Evolutionary conservation across 2,113 vertebrate genomes (phyloP).

Genomic region (Hyla sarda): DNA sequence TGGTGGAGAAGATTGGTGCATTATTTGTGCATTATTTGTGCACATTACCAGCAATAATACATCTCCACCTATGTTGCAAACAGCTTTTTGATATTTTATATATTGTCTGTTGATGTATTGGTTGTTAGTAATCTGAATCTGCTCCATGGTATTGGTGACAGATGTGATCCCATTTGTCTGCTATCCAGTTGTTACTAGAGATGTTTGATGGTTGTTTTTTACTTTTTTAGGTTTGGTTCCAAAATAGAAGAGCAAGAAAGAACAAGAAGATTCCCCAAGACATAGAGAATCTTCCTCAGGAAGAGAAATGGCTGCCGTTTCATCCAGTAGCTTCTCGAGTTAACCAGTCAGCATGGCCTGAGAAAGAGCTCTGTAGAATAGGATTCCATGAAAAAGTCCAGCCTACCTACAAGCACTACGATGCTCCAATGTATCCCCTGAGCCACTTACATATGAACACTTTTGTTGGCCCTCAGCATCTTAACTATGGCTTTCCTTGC

Average conservation of each 20-base stretch:
- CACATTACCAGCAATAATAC: no score
- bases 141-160: not conserved
- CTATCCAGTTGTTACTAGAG: no score
- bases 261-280: conserved; percentile 36
- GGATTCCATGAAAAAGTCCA: not conserved
- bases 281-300: not conserved
- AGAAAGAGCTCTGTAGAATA: not conserved
- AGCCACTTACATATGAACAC: not conserved
- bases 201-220: not conserved
- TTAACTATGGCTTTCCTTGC: not conserved
- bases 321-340: not conserved
- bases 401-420: not conserved
- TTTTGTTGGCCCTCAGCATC: not conserved
- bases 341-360: not conserved
- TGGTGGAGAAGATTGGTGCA: not conserved
- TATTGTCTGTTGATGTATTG: not conserved
- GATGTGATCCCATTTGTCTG: no score
- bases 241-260: conserved; percentile 68
- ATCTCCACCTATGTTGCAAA: not conserved
- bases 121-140: no score
- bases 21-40: not conserved
- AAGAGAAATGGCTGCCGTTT: not conserved
- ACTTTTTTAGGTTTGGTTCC: conserved; percentile 68
- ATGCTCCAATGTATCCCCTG: not conserved
- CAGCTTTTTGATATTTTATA: not conserved